Base-by-base conservation (phyloP, 2,113 vertebrate genomes). In the Ptyas mucosa region DNA sequence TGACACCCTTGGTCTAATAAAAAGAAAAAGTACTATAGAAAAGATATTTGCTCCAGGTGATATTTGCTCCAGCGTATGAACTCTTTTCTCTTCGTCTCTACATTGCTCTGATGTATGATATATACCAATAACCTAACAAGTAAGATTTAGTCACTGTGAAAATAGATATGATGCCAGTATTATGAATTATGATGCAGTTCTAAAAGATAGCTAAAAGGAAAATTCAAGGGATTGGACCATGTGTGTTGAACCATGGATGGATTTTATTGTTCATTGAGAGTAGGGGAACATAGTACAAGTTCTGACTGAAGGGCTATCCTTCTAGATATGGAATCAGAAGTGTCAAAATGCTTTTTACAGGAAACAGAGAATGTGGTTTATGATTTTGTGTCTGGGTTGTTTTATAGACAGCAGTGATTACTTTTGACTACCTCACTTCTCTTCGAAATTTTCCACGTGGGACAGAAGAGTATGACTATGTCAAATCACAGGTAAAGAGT, bases 391-490 rank as follows among this genome's bases (percentile, higher is more conserved):
- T 93, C 52, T 95, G 93, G 18, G 92, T 97, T 96, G 90, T 20
- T 95, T 97, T 98, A 91, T 97, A 99, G 99, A 99, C 99, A 0
- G 98, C 98, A 26, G 96, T 98, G 93, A 99, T 99, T 97, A 98
- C 98, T 94, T 99, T 98, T 20, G 99, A 99, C 97, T 99, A 99
- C 93, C 97, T 99, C 94, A 98, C 98, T 0, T 97, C 99, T 46
- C 98, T 99, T 92, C 98, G 96, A 95, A 95, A 97, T 0, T 97
- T 99, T 93, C 97, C 98, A 0, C 96, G 97, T 0, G 99, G 98
- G 91, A 98, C 99, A 54, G 97, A 99, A 75, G 98, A 99, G 91
- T 99, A 99, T 95, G 96, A 97, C 86, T 94, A 95, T 18, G 96
- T 98, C 95, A 98, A 96, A 94, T 99, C 99, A 26, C 97, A 99